Percentiles rank a stretch among this genome's conserved stretches.
Evolutionary conservation across 2,113 vertebrate species (phyloP).

Genomic region (Misgurnus anguillicaudatus): DNA sequence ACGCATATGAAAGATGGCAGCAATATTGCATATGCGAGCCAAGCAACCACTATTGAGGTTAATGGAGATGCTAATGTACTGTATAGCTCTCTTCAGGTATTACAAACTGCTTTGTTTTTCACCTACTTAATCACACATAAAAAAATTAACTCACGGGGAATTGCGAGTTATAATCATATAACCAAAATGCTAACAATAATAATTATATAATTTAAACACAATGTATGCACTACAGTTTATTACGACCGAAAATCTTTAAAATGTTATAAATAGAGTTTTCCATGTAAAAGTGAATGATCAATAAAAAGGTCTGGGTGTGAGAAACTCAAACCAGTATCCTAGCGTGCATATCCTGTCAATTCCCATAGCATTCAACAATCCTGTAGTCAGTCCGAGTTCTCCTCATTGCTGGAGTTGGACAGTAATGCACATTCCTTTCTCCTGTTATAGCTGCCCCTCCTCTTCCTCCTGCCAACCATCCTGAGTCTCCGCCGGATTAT

Average conservation of each 20-base stretch:
- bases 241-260: too few species aligned
- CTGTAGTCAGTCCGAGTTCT: constrained; percentile 56
- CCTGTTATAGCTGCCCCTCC: constrained; percentile 52
- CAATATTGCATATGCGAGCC: too few species aligned
- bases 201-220: background rate
- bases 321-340: background rate
- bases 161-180: background rate
- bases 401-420: constrained; percentile 70
- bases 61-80: too few species aligned
- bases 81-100: too few species aligned
- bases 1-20: too few species aligned
- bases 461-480: constrained; percentile 68
- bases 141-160: too few species aligned
- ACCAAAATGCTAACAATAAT: background rate
- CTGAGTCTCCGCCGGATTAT: constrained; percentile 74
- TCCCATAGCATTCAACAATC: background rate
- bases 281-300: background rate
- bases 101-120: too few species aligned
- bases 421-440: constrained; percentile 69
- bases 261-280: background rate
- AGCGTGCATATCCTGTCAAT: background rate
- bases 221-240: background rate
- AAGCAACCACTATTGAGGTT: too few species aligned
- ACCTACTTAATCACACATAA: too few species aligned
- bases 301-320: background rate